phyloP scores from a whole-genome alignment of 37 sponge, comb jelly and placozoan species.

The Cladorhizidae sp. region DNA sequence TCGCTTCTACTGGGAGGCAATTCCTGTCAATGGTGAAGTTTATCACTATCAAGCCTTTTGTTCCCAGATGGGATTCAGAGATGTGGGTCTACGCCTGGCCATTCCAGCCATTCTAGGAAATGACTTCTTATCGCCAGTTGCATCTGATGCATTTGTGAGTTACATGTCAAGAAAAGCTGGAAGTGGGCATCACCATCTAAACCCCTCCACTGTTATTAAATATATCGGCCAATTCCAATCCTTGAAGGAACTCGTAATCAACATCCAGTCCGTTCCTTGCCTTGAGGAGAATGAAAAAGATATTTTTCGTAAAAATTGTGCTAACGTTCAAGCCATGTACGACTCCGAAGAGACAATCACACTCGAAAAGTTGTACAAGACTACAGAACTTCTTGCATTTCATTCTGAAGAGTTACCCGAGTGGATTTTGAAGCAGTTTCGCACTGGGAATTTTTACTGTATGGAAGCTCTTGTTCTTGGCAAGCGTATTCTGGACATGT shows the following conservation, averaged over 20 bases:
- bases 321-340: neutral
- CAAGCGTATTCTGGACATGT: neutral
- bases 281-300: neutral
- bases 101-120: slow-evolving; percentile 74
- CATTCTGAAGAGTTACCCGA: slow-evolving; percentile 13
- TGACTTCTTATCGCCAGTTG: slow-evolving; percentile 45
- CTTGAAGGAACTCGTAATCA: neutral
- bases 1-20: slow-evolving; percentile 39
- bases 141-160: neutral
- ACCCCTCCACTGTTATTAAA: neutral
- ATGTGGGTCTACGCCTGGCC: slow-evolving; percentile 20
- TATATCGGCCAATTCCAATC: neutral
- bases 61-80: slow-evolving; percentile 8
- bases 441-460: slow-evolving; percentile 5
- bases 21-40: slow-evolving; percentile 45
- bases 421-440: slow-evolving; percentile 34
- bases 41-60: slow-evolving; percentile 30
- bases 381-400: neutral
- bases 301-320: neutral
- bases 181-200: neutral
- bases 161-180: neutral
- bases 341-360: neutral
- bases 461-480: slow-evolving; percentile 20
- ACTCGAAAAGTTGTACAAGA: neutral
- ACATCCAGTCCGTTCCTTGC: slow-evolving; percentile 1